phyloP scores from a whole-genome alignment of 2,113 vertebrate genomes.

The Ceyx cyanopectus region DNA sequence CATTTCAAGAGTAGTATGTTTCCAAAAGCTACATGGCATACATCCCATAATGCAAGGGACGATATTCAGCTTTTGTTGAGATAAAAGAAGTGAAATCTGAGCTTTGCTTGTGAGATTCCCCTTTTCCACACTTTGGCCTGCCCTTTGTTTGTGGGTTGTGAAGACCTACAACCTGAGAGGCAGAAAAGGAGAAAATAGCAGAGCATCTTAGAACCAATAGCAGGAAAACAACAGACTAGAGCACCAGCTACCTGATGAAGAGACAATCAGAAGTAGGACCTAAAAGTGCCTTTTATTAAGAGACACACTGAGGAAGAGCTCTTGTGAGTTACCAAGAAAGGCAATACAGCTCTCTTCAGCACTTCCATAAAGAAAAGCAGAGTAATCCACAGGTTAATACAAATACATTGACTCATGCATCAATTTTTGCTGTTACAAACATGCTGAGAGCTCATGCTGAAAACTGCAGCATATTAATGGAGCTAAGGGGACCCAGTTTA shows the following conservation, averaged over 20 bases:
- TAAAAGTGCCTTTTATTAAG: background rate
- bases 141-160: background rate
- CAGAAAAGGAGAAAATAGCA: background rate
- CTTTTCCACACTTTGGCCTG: background rate
- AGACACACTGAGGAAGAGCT: background rate
- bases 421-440: slow-evolving; percentile 22
- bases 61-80: background rate
- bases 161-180: background rate
- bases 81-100: background rate
- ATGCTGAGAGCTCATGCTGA: background rate
- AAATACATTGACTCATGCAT: slow-evolving; percentile 2
- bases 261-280: background rate
- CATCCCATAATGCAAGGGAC: background rate
- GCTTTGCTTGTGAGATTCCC: background rate
- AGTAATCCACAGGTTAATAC: background rate
- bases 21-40: background rate
- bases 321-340: background rate
- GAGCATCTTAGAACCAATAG: background rate
- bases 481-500: background rate
- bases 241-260: background rate
- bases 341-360: background rate
- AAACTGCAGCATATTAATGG: background rate
- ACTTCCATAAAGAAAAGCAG: background rate
- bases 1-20: background rate
- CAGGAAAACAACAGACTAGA: background rate